These are phyloP conservation scores for Speoplatyrhinus poulsoni DNA, from an alignment of 2,113 vertebrate species.

Conservation along the genomic window DNA sequence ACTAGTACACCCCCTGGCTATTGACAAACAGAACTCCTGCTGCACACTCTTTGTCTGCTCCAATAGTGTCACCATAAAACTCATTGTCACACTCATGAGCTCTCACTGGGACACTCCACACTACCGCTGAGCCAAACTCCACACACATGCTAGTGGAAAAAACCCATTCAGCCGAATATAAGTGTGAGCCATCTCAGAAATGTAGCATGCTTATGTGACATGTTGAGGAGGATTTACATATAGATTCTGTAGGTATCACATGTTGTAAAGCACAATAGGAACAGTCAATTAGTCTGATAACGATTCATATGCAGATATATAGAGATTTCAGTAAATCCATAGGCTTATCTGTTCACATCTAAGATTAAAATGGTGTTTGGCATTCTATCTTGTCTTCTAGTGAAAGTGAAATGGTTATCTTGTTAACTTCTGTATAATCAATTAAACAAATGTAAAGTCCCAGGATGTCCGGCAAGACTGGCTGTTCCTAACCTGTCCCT, in stretches of 20 bases:
- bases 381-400: background rate
- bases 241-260: background rate
- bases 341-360: no score
- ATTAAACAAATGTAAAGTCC: constrained; percentile 31
- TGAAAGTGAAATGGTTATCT: background rate
- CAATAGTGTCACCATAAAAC: constrained; percentile 14
- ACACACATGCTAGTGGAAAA: constrained; percentile 24
- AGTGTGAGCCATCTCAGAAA: no score
- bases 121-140: constrained; percentile 31
- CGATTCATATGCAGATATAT: no score
- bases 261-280: background rate
- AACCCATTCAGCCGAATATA: background rate
- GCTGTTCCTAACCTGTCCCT: constrained; percentile 43
- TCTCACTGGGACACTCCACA: constrained; percentile 22
- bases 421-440: background rate
- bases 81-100: constrained; percentile 33
- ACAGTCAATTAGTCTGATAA: no score
- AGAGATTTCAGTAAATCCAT: no score
- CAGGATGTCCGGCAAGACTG: constrained; percentile 49
- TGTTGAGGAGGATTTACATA: background rate
- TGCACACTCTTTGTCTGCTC: constrained; percentile 9
- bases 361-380: no score
- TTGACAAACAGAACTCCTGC: constrained; percentile 18
- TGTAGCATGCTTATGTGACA: background rate
- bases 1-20: background rate